Base-by-base conservation (phyloP, 2,888 invertebrate genomes). In the Aelia acuminata region DNA sequence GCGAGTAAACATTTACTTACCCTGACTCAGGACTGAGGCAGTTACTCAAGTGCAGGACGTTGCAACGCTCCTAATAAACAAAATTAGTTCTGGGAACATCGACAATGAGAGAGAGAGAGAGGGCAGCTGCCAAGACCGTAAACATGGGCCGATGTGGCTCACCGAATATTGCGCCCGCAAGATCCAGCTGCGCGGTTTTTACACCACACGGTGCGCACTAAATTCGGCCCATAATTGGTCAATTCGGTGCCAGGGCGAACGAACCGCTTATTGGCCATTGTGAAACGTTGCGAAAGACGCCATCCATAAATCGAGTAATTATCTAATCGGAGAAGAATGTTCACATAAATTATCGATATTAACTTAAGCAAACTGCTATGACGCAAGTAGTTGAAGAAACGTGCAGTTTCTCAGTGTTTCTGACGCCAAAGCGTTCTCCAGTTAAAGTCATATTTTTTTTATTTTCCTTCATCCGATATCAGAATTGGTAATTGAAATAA, bases 271-370 rank as follows among this genome's bases (percentile, higher is more conserved):
- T 80, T 13, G 80, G 13, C 43, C 80, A 47, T 80, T 80, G 80
- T 80, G 80, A 43, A 80, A 80, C 43, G n/a, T 80, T 43, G 43
- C 43, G 43, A 47, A 80, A 80, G 22, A 80, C 8, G 43, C 43
- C 5, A 47, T 80, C 20, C 80, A 47, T 80, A 80, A 80, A 80
- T 47, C 80, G 43, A 43, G 39, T 80, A 80, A 80, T 80, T 80
- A 43, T 80, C 39, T 80, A 80, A 80, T 80, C 80, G n/a, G 43
- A 3, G 11, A 80, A 80, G 80, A 80, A 80, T 80, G 43, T 47
- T 80, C n/a, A 43, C 43, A 80, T 80, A 80, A 80, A 80, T 80
- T 80, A 80, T 80, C 80, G 39, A 80, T 80, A 80, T 80, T 80
- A 80, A 80, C 80, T 80, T 80, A 47, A 80, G 80, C n/a, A 80